These are phyloP conservation scores for Ctenopoma kingsleyae DNA, from an alignment of 2,797 vertebrate genomes.

Conservation along the genomic window DNA sequence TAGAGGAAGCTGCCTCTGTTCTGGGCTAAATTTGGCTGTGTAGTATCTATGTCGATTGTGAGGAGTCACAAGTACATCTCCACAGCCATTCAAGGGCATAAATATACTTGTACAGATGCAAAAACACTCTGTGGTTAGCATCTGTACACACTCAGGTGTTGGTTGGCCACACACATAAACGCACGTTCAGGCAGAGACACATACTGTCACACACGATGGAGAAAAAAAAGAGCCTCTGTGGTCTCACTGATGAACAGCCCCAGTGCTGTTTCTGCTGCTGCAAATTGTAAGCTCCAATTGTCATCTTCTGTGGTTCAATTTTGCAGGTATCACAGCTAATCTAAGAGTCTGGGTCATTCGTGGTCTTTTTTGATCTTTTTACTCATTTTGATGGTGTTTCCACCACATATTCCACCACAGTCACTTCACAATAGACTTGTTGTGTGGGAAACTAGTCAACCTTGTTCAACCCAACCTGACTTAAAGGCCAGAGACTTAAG, in stretches of 20 bases:
- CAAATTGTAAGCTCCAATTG: conserved; percentile 64
- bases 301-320: conserved; percentile 51
- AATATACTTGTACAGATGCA: conserved; percentile 55
- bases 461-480: conserved; percentile 16
- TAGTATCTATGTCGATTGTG: conserved; percentile 76
- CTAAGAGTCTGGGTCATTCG: conserved; percentile 38
- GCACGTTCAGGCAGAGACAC: conserved; percentile 15
- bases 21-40: conserved; percentile 73
- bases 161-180: conserved; percentile 30
- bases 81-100: conserved; percentile 63
- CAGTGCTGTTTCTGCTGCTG: conserved; percentile 39
- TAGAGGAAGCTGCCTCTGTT: conserved; percentile 65
- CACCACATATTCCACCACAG: neutral
- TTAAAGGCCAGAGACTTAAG: conserved; percentile 28
- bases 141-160: too few relatives aligned
- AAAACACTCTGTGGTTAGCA: conserved; percentile 24
- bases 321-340: conserved; percentile 47
- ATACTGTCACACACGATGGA: conserved; percentile 26
- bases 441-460: conserved; percentile 5
- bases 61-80: conserved; percentile 67
- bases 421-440: neutral
- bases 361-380: conserved; percentile 30
- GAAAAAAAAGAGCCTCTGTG: conserved; percentile 54
- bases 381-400: conserved; percentile 8
- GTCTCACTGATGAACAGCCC: conserved; percentile 40